Evolutionary conservation across 2,113 vertebrate genomes (phyloP).

Genomic region (Anser cygnoides): DNA sequence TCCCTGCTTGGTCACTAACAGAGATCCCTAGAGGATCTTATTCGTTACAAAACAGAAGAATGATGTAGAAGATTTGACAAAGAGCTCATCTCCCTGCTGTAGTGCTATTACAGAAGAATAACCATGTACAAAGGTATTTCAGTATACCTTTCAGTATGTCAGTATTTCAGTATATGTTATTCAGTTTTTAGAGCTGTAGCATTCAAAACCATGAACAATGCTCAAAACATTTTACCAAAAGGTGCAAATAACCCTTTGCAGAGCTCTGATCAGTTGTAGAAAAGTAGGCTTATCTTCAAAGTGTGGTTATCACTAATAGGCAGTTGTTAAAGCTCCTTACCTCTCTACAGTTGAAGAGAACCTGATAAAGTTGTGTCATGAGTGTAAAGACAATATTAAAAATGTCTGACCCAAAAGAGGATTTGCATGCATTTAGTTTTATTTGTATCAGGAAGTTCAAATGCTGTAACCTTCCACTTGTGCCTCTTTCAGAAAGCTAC

Average conservation of each 20-base stretch:
- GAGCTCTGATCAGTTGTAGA: conserved; percentile 76
- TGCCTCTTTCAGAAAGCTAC: neutral
- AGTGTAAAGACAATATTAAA: neutral
- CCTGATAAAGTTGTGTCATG: conserved; percentile 76
- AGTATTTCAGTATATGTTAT: conserved; percentile 60
- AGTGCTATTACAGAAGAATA: conserved; percentile 53
- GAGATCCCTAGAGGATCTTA: conserved; percentile 20
- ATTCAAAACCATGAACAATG: conserved; percentile 69
- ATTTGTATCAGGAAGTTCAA: conserved; percentile 73
- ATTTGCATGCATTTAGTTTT: conserved; percentile 75
- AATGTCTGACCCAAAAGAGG: conserved; percentile 74
- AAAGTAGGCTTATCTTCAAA: conserved; percentile 77
- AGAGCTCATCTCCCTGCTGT: conserved; percentile 34
- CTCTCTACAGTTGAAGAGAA: conserved; percentile 68
- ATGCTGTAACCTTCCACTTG: conserved; percentile 64
- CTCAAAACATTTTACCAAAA: conserved; percentile 72
- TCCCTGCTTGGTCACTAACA: conserved; percentile 33
- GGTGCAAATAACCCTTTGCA: conserved; percentile 72
- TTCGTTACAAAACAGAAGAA: conserved; percentile 67
- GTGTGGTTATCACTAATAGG: conserved; percentile 72
- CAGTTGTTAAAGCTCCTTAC: conserved; percentile 78
- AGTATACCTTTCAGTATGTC: neutral
- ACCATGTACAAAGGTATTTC: conserved; percentile 49
- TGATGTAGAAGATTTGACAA: conserved; percentile 49
- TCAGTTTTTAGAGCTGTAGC: conserved; percentile 65